These are phyloP conservation scores for Cydia strobilella DNA, from an alignment of 1,140 invertebrate genomes.

Conservation along the genomic window DNA sequence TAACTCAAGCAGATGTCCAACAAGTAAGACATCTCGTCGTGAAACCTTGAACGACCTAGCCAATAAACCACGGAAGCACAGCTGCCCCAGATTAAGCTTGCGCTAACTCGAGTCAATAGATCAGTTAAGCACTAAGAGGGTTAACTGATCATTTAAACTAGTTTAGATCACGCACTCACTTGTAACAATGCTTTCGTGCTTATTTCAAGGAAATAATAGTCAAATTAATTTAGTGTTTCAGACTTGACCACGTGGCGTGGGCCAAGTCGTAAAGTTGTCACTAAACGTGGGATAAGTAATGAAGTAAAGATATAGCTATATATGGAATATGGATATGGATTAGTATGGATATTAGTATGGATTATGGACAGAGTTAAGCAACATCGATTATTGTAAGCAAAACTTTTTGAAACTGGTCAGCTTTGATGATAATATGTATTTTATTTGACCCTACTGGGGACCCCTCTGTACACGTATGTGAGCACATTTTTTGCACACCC, in stretches of 20 bases:
- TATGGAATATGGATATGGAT: too few species aligned
- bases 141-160: constrained; percentile 17
- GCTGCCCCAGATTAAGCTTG: neutral
- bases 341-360: too few species aligned
- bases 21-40: neutral
- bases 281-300: neutral
- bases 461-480: neutral
- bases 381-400: too few species aligned
- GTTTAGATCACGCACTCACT: constrained; percentile 1
- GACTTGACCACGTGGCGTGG: neutral
- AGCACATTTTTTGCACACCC: neutral
- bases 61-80: neutral
- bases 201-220: neutral
- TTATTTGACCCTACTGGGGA: too few species aligned
- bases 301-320: constrained; percentile 3
- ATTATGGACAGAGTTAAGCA: too few species aligned
- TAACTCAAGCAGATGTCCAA: neutral
- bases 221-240: neutral
- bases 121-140: constrained; percentile 20
- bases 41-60: constrained; percentile 12
- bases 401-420: too few species aligned
- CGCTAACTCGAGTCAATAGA: constrained; percentile 19
- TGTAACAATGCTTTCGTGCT: neutral
- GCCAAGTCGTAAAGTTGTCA: neutral
- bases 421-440: too few species aligned